Evolutionary conservation across 1,140 invertebrate species (phyloP).

Genomic region (Sipha flava): DNA sequence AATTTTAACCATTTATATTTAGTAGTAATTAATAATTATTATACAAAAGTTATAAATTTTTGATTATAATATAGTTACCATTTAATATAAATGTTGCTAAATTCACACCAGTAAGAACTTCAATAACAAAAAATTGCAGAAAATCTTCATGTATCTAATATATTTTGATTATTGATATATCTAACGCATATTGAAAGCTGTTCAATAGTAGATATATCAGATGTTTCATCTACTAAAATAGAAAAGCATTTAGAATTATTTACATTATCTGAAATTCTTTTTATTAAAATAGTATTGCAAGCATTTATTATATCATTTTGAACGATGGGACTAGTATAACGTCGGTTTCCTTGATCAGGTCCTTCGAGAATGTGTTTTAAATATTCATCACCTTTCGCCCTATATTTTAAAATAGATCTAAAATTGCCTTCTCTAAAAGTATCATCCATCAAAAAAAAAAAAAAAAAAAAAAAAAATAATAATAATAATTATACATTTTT

Average conservation of each 20-base stretch:
- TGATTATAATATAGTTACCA: neutral
- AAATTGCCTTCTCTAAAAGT: neutral
- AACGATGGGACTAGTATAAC: neutral
- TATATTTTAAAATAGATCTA: neutral
- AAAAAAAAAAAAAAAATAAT: too few relatives aligned
- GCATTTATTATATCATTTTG: conserved; percentile 19
- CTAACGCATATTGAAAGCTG: neutral
- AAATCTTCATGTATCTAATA: conserved; percentile 35
- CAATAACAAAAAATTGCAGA: conserved; percentile 36
- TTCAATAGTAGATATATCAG: neutral
- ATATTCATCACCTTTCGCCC: neutral
- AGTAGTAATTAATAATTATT: neutral
- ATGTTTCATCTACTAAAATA: neutral
- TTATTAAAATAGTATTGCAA: neutral
- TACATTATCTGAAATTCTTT: neutral
- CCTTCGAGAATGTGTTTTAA: neutral
- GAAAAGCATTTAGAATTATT: neutral
- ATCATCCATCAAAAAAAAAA: neutral
- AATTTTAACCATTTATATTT: neutral
- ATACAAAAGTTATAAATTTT: neutral
- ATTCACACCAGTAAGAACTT: conserved; percentile 34
- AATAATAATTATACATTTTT: neutral
- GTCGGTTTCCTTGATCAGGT: neutral
- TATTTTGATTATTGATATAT: neutral
- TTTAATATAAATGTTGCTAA: conserved; percentile 26